These are phyloP conservation scores for Eudasyphora cyanicolor DNA, from an alignment of 2,888 invertebrate genomes.

Conservation along the genomic window DNA sequence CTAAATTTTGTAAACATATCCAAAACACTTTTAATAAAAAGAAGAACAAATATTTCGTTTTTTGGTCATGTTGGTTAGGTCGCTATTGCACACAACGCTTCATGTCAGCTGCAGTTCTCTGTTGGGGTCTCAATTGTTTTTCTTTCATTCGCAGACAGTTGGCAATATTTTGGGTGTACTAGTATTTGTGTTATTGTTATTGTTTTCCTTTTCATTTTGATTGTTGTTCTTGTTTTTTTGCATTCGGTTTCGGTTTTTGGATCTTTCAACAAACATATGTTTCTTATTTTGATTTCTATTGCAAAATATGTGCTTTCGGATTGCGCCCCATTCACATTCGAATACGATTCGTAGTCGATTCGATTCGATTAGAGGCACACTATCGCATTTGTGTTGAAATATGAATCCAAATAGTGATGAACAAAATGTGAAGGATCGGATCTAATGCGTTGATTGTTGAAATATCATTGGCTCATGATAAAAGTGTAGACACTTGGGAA, in stretches of 20 bases:
- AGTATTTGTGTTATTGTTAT: conserved; percentile 12
- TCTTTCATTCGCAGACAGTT: background rate
- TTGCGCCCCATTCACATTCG: too few relatives aligned
- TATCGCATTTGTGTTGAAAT: background rate
- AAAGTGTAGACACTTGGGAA: too few relatives aligned
- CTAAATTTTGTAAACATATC: too few relatives aligned
- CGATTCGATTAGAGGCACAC: background rate
- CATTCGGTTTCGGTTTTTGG: background rate
- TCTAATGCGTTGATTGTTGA: too few relatives aligned
- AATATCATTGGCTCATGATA: too few relatives aligned
- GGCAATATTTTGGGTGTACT: conserved; percentile 6
- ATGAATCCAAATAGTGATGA: too few relatives aligned
- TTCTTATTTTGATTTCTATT: background rate
- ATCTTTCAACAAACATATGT: background rate
- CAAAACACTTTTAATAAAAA: too few relatives aligned
- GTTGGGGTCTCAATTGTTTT: background rate
- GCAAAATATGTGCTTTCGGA: background rate
- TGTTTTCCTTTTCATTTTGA: conserved; percentile 29
- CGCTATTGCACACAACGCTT: too few relatives aligned
- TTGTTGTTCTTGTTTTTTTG: conserved; percentile 23
- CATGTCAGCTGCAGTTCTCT: too few relatives aligned
- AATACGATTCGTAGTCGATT: background rate
- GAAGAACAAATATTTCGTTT: too few relatives aligned
- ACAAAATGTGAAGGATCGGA: too few relatives aligned
- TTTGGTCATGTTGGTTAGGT: too few relatives aligned